Evolutionary conservation across 2,888 invertebrate genomes (phyloP).

Genomic region (Sturmia bella): DNA sequence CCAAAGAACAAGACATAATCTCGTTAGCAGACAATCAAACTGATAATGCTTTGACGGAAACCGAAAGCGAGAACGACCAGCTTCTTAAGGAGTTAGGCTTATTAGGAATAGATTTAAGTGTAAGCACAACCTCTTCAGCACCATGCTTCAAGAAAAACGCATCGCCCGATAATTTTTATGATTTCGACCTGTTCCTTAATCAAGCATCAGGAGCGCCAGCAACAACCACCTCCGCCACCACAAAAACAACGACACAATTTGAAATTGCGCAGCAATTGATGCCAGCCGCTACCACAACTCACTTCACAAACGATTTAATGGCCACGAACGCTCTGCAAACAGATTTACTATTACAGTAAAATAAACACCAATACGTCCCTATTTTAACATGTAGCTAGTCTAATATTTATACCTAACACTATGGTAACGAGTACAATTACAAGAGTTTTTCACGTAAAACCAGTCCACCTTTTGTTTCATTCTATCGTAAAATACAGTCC

Average conservation of each 20-base stretch:
- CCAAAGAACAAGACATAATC: slow-evolving; percentile 65
- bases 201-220: slow-evolving; percentile 68
- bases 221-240: not conserved
- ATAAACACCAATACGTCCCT: not conserved
- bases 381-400: slow-evolving; percentile 33
- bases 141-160: slow-evolving; percentile 70
- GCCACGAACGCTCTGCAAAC: slow-evolving; percentile 77
- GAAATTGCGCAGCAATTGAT: slow-evolving; percentile 54
- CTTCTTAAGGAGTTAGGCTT: slow-evolving; percentile 84
- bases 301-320: slow-evolving; percentile 77
- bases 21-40: slow-evolving; percentile 42
- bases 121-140: slow-evolving; percentile 74
- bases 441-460: slow-evolving; percentile 32
- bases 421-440: slow-evolving; percentile 32
- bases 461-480: slow-evolving; percentile 23
- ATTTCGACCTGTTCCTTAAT: slow-evolving; percentile 78
- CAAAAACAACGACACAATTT: slow-evolving; percentile 35
- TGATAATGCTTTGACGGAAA: slow-evolving; percentile 23
- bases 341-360: slow-evolving; percentile 76
- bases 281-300: slow-evolving; percentile 63
- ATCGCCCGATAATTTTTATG: slow-evolving; percentile 74
- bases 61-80: slow-evolving; percentile 69
- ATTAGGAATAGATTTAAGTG: slow-evolving; percentile 82
- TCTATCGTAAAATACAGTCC: not conserved
- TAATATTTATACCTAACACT: slow-evolving; percentile 23